Conservation (phyloP, 2,888 invertebrate genomes). For the Mesochorus sp. region DNA sequence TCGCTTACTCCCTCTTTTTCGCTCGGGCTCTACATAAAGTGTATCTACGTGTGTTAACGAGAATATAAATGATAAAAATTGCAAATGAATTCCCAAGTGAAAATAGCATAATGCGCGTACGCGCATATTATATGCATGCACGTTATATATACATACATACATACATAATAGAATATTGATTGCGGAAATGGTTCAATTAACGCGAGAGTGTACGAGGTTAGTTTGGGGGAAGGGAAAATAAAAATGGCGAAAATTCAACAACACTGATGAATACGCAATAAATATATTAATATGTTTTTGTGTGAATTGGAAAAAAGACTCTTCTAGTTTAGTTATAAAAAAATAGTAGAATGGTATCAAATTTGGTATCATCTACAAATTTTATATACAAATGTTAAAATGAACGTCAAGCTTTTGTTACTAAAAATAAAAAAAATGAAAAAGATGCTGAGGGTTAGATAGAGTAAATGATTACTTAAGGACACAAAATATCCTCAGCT, state of each 20-base stretch:
- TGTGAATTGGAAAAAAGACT: conserved; percentile 18
- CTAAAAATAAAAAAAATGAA: too few species aligned
- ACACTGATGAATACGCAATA: not conserved
- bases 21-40: conserved; percentile 38
- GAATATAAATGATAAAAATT: conserved; percentile 54
- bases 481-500: too few species aligned
- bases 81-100: conserved; percentile 43
- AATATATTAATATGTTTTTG: not conserved
- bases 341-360: too few species aligned
- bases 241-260: conserved; percentile 32
- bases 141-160: too few species aligned
- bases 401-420: too few species aligned
- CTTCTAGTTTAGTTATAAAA: too few species aligned
- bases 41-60: conserved; percentile 40
- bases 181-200: conserved; percentile 22
- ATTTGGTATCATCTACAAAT: too few species aligned
- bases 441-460: too few species aligned
- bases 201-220: not conserved
- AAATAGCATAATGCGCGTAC: conserved; percentile 42
- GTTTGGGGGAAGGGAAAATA: not conserved
- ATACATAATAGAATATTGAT: conserved; percentile 27
- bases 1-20: conserved; percentile 6
- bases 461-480: too few species aligned
- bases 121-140: not conserved
- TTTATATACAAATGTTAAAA: too few species aligned